Evolutionary conservation across 2,888 invertebrate species (phyloP).

Genomic region (Pyrrhosoma nymphula): DNA sequence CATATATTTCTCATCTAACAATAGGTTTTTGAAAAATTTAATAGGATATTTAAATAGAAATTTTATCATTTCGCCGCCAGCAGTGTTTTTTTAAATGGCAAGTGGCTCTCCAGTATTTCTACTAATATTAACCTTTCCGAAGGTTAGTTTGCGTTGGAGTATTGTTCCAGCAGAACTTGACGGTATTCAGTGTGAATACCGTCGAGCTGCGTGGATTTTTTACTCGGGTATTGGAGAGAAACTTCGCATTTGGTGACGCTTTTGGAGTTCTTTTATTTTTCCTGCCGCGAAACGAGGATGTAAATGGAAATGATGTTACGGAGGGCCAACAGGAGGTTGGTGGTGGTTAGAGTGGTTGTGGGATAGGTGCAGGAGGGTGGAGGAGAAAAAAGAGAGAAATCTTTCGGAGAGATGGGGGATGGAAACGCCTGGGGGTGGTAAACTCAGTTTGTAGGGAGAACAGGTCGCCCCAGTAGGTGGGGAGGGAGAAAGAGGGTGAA

Average conservation of each 20-base stretch:
- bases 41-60: no score
- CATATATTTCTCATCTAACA: no score
- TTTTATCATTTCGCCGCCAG: no score
- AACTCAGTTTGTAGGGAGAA: neutral
- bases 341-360: neutral
- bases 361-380: neutral
- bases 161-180: no score
- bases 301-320: neutral
- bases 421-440: neutral
- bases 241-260: neutral
- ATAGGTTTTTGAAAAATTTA: no score
- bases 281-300: neutral
- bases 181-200: neutral
- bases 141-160: no score
- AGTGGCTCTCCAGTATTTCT: no score
- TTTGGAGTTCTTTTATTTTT: neutral
- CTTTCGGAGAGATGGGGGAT: neutral
- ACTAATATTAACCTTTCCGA: no score
- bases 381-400: neutral
- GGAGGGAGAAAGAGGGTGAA: neutral
- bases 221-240: neutral
- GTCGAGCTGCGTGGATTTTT: neutral
- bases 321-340: neutral
- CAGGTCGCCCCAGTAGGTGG: no score
- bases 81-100: no score